Evolutionary conservation across 2,797 vertebrate genomes (phyloP).

Genomic region (Gephyroberyx darwinii): DNA sequence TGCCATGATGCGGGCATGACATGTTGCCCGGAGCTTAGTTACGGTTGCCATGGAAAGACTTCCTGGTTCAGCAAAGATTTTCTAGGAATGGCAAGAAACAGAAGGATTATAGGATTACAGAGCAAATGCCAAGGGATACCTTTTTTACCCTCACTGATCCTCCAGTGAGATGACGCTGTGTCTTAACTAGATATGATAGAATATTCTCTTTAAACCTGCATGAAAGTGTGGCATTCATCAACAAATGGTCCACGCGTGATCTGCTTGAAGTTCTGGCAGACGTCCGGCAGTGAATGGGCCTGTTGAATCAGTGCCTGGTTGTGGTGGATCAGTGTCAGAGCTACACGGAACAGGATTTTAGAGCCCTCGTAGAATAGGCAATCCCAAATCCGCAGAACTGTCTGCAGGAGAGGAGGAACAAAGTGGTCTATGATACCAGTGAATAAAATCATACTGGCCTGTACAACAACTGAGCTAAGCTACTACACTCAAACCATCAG

Average conservation of each 20-base stretch:
- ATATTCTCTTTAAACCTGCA: constrained; percentile 84
- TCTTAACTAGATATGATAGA: background rate
- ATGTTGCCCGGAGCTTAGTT: constrained; percentile 83
- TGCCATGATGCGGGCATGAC: constrained; percentile 76
- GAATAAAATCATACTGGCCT: background rate
- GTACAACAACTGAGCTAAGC: background rate
- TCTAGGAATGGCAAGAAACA: constrained; percentile 67
- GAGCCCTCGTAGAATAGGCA: constrained; percentile 97
- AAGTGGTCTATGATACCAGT: background rate
- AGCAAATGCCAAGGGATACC: background rate
- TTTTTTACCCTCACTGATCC: background rate
- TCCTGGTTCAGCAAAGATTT: constrained; percentile 92
- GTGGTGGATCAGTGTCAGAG: constrained; percentile 91
- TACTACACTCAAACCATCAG: background rate
- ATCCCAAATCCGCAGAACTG: constrained; percentile 96
- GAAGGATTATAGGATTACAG: constrained; percentile 38
- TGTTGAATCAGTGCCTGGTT: constrained; percentile 87
- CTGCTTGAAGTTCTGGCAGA: constrained; percentile 91
- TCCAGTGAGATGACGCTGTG: too few relatives aligned
- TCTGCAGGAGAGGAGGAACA: constrained; percentile 78
- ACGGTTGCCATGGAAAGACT: constrained; percentile 87
- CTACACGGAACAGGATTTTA: constrained; percentile 95
- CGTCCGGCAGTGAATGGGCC: constrained; percentile 86
- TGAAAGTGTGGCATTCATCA: constrained; percentile 91
- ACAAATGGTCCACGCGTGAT: constrained; percentile 88